phyloP scores from a whole-genome alignment of 2,113 vertebrate species.

The Sterrhoptilus dennistouni region DNA sequence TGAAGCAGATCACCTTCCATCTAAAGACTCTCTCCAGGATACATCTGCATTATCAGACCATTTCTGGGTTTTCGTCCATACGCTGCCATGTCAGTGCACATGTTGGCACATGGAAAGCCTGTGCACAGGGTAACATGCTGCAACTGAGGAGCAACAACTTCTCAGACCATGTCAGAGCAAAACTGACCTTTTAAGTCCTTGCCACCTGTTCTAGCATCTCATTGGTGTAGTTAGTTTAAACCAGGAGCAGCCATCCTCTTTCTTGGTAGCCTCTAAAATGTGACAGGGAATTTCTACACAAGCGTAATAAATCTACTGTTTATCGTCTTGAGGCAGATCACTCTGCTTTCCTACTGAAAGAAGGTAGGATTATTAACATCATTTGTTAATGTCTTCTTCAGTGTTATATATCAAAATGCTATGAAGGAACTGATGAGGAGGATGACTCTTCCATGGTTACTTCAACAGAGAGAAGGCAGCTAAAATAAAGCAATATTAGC shows the following conservation, averaged over 20 bases:
- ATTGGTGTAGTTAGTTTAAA: neutral
- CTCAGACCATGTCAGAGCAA: neutral
- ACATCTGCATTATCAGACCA: neutral
- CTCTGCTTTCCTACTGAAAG: neutral
- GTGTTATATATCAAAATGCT: neutral
- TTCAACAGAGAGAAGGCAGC: neutral
- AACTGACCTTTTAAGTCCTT: neutral
- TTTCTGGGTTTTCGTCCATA: neutral
- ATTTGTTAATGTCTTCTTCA: neutral
- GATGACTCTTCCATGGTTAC: neutral
- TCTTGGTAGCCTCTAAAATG: neutral
- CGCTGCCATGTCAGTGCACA: fast-evolving
- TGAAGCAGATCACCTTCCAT: neutral
- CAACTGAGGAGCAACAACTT: neutral
- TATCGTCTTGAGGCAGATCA: neutral
- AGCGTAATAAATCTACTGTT: neutral
- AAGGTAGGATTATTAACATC: neutral
- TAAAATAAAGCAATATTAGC: neutral
- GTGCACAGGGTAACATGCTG: neutral
- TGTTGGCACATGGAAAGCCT: fast-evolving
- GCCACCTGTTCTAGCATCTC: neutral
- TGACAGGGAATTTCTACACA: neutral
- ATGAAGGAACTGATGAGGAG: neutral
- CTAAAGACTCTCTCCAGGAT: neutral
- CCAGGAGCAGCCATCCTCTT: neutral